Evolutionary conservation across 2,888 invertebrate species (phyloP).

Genomic region (Parnassius smintheus): DNA sequence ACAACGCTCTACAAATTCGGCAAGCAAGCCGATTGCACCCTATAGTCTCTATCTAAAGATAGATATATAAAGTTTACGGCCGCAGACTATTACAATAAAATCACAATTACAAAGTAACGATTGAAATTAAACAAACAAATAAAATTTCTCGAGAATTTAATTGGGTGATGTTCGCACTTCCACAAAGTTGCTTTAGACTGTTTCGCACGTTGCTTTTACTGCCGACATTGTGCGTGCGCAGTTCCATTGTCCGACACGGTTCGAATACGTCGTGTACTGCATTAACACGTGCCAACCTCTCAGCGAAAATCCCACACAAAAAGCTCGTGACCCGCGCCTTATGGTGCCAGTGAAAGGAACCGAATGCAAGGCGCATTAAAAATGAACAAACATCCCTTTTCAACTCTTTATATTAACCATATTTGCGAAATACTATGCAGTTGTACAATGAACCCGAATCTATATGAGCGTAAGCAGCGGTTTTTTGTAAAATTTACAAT

Average conservation of each 20-base stretch:
- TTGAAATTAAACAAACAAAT: constrained; percentile 23
- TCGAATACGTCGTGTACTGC: constrained; percentile 31
- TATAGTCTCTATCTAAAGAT: no score
- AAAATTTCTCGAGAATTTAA: constrained; percentile 23
- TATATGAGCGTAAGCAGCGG: background rate
- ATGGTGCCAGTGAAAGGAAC: constrained; percentile 38
- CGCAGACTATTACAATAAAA: no score
- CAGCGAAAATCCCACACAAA: constrained; percentile 43
- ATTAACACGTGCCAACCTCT: constrained; percentile 45
- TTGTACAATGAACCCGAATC: constrained; percentile 7
- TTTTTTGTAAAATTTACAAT: no score
- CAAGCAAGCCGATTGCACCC: no score
- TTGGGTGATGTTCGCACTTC: constrained; percentile 32
- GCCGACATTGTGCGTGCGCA: constrained; percentile 30
- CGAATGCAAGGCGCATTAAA: constrained; percentile 32
- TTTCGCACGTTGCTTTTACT: constrained; percentile 28
- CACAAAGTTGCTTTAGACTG: constrained; percentile 31
- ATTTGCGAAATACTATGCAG: constrained; percentile 19
- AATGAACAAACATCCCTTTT: constrained; percentile 28
- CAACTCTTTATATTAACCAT: constrained; percentile 17
- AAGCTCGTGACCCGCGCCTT: constrained; percentile 51
- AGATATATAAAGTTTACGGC: no score
- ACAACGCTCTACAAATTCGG: no score
- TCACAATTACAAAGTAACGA: constrained; percentile 11
- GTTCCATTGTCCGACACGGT: constrained; percentile 9